Evolutionary conservation across 1,140 invertebrate genomes (phyloP).

Genomic region (Drosophila sucinea): DNA sequence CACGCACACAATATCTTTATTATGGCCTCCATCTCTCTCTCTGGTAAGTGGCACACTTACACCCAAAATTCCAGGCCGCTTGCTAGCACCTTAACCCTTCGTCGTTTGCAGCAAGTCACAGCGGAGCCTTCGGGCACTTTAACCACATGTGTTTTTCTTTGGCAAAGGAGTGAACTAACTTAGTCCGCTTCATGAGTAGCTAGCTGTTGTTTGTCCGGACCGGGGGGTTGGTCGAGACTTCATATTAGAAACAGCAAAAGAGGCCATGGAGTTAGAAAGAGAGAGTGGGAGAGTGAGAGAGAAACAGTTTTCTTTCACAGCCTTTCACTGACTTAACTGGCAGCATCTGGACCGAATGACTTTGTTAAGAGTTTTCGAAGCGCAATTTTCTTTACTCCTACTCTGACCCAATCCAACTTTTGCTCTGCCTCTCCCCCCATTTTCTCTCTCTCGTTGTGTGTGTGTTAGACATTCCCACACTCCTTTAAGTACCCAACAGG

Average conservation of each 20-base stretch:
- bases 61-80: slow-evolving; percentile 57
- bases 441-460: not conserved
- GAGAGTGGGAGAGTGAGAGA: not conserved
- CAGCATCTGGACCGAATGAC: slow-evolving; percentile 78
- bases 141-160: slow-evolving; percentile 68
- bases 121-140: slow-evolving; percentile 35
- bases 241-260: slow-evolving; percentile 9
- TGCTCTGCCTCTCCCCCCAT: not conserved
- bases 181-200: slow-evolving; percentile 29
- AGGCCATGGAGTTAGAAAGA: not conserved
- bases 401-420: slow-evolving; percentile 23
- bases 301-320: slow-evolving; percentile 29
- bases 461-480: not conserved
- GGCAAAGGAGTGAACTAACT: slow-evolving; percentile 39
- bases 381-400: slow-evolving; percentile 69
- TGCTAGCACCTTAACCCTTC: slow-evolving; percentile 66
- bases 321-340: slow-evolving; percentile 68
- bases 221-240: slow-evolving; percentile 12
- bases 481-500: slow-evolving; percentile 29
- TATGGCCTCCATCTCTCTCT: slow-evolving; percentile 8
- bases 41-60: slow-evolving; percentile 57
- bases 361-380: slow-evolving; percentile 81
- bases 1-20: not conserved
- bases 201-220: slow-evolving; percentile 40
- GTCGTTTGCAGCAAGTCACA: slow-evolving; percentile 19